Base-by-base conservation (phyloP, 2,888 invertebrate species). In the Amphipoea lucens region DNA sequence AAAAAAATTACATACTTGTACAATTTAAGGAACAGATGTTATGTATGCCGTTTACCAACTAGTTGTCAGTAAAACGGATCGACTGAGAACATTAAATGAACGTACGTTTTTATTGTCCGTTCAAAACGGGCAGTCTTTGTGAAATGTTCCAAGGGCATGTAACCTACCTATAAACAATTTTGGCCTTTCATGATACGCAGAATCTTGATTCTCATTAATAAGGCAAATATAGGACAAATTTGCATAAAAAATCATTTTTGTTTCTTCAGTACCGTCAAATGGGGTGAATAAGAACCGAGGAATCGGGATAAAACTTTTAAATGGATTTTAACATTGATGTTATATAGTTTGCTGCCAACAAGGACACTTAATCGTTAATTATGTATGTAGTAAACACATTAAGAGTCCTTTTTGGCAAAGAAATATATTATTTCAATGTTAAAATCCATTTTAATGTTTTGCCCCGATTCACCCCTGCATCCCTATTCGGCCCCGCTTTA, bases 21-120 rank as follows among this genome's bases (percentile, higher is more conserved):
- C 12, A 62, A 57, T 42, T 36, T n/a, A 66, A 62, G 17, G 17
- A 84, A 63, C 68, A 85, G 48, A 63, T 63, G 73, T 17, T 57
- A 74, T 4, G 62, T 57, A 74, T 4, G 62, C 23, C n/a, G 45
- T 62, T 65, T 62, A 54, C 57, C 72, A 81, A 70, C 81, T 48
- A 85, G 42, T 29, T 54, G 73, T 54, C 70, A 68, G 62, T 62
- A 4, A 14, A 75, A 65, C 62, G 14, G 23, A 72, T 72, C 51
- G 42, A 66, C 65, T 48, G 63, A 20, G 54, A 63, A 73, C 57
- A 73, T 73, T 29, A 69, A 66, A 81, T 63, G 2, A 2, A 45
- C 62, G 20, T 51, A 14, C 60, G 63, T 68, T 75, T 86, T 82
- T 86, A 72, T 74, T 83, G 70, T 82, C 51, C 29, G 42, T 42